phyloP scores from a whole-genome alignment of 1,140 invertebrate genomes.

The Antheraea pernyi region DNA sequence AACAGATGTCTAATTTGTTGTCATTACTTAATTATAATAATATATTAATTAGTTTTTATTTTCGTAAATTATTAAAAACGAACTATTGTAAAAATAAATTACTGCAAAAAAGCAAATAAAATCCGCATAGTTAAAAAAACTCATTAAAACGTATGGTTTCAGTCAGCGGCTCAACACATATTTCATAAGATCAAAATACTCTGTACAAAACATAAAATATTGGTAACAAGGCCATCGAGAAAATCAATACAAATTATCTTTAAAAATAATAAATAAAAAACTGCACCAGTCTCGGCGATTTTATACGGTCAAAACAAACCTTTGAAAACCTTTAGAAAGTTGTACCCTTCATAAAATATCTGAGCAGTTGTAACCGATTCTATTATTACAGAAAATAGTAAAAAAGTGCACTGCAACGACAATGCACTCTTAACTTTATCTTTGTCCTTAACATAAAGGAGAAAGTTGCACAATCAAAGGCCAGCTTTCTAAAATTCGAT shows the following conservation, averaged over 20 bases:
- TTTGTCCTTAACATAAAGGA: conserved; percentile 70
- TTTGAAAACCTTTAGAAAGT: conserved; percentile 40
- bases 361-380: conserved; percentile 19
- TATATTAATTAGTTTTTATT: too few species aligned
- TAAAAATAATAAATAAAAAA: conserved; percentile 20
- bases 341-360: conserved; percentile 33
- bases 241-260: neutral
- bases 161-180: neutral
- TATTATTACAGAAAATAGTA: conserved; percentile 52
- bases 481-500: conserved; percentile 70
- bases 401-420: conserved; percentile 47
- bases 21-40: neutral
- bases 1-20: neutral
- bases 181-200: neutral
- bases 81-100: neutral
- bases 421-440: conserved; percentile 30
- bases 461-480: conserved; percentile 69
- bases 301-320: conserved; percentile 35
- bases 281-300: conserved; percentile 29
- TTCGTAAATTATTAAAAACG: too few species aligned
- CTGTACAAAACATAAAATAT: neutral
- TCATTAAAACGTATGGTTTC: too few species aligned
- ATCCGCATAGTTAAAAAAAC: too few species aligned
- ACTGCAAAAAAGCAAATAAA: too few species aligned
- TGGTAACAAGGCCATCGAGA: neutral